Conservation (phyloP, 2,888 invertebrate genomes). For the Hypselothyrea guttata region DNA sequence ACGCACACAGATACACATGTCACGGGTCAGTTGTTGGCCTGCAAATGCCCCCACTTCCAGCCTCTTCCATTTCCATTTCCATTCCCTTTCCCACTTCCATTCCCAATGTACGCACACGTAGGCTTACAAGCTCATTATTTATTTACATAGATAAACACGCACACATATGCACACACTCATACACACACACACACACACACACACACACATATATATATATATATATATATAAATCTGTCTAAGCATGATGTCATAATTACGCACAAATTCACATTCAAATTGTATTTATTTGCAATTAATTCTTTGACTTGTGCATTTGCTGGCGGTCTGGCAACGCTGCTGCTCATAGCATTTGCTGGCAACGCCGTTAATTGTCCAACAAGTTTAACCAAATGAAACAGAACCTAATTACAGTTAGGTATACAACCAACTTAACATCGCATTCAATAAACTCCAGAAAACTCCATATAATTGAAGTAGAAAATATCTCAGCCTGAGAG, state of each 20-base stretch:
- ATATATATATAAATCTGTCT: not conserved
- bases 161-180: not conserved
- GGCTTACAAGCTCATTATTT: conserved; percentile 31
- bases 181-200: not conserved
- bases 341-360: no score
- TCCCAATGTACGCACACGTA: conserved; percentile 7
- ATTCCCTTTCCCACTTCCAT: no score
- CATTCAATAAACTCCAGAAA: no score
- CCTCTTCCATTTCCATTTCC: no score
- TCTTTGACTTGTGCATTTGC: not conserved
- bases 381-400: no score
- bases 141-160: conserved; percentile 7
- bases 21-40: conserved; percentile 62
- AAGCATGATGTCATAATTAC: conserved; percentile 2
- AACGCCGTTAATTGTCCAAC: no score
- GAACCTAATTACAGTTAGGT: no score
- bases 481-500: no score
- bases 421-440: no score
- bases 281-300: not conserved
- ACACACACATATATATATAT: not conserved
- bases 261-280: not conserved
- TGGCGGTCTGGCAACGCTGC: conserved; percentile 11
- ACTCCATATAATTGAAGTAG: no score
- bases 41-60: no score
- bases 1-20: conserved; percentile 54